Percentiles rank a stretch among this genome's conserved stretches.
These are phyloP conservation scores for Drosophila littoralis DNA, from an alignment of 1,140 invertebrate genomes.

Conservation along the genomic window DNA sequence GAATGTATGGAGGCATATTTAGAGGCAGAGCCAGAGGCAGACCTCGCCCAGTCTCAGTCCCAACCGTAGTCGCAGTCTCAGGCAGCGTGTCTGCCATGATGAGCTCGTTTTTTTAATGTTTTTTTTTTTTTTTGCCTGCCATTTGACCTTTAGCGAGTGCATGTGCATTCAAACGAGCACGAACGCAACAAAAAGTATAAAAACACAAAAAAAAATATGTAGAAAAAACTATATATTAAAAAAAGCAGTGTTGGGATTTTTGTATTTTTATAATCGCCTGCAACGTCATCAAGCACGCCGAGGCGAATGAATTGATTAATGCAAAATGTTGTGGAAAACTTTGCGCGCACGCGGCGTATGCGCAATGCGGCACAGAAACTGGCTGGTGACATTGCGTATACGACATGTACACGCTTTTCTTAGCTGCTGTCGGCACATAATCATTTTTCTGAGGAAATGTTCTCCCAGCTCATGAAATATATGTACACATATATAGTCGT, in stretches of 20 bases:
- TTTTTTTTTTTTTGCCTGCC: constrained; percentile 35
- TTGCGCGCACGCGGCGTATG: constrained; percentile 38
- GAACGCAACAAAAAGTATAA: constrained; percentile 14
- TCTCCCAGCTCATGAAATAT: no score
- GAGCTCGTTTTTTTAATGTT: constrained; percentile 43
- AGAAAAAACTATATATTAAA: constrained; percentile 10
- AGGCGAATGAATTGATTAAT: constrained; percentile 43
- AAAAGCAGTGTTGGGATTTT: constrained; percentile 24
- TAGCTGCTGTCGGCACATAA: neutral
- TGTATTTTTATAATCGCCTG: constrained; percentile 32
- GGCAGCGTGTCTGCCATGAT: constrained; percentile 40
- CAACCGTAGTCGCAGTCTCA: constrained; percentile 34
- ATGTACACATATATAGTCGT: no score
- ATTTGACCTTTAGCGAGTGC: constrained; percentile 71
- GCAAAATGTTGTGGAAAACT: constrained; percentile 12
- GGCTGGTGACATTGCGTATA: constrained; percentile 39
- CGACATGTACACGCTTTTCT: constrained; percentile 18
- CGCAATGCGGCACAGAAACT: constrained; percentile 27
- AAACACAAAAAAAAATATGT: neutral
- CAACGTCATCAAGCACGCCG: constrained; percentile 50
- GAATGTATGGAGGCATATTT: neutral
- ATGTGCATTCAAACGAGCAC: constrained; percentile 32
- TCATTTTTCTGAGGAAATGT: neutral
- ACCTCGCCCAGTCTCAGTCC: constrained; percentile 56
- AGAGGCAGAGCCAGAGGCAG: constrained; percentile 9